A percentile compares a stretch with the other conserved stretches of the same genome.
Evolutionary conservation across 30 jellyfish, hydroid and myxozoan species (phyloP).

Genomic region (Haliclystus octoradiatus): DNA sequence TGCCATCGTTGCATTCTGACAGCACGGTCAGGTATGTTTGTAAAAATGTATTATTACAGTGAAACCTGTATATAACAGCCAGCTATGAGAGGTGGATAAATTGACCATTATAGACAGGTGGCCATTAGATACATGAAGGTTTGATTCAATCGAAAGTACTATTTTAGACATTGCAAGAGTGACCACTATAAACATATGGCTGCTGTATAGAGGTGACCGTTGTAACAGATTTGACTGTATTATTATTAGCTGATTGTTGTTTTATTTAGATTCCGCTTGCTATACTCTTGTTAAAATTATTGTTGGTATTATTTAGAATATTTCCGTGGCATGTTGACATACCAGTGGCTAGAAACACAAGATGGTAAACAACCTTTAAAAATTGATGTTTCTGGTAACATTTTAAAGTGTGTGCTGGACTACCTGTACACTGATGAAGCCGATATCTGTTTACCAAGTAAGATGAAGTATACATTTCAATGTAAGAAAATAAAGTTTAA

Average conservation of each 20-base stretch:
- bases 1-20: neutral
- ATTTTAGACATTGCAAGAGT: too few relatives aligned
- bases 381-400: conserved; percentile 42
- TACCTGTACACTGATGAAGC: conserved; percentile 62
- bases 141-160: too few relatives aligned
- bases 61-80: neutral
- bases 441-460: neutral
- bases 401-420: conserved; percentile 36
- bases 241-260: too few relatives aligned
- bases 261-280: too few relatives aligned
- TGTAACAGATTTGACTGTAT: neutral
- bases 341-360: conserved; percentile 1
- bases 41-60: neutral
- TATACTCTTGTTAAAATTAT: too few relatives aligned
- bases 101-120: too few relatives aligned
- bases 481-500: too few relatives aligned
- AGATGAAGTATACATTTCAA: too few relatives aligned
- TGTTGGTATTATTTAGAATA: neutral
- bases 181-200: too few relatives aligned
- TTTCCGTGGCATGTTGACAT: neutral
- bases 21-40: neutral
- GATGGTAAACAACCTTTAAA: conserved; percentile 10
- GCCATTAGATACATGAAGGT: too few relatives aligned
- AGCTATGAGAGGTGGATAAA: neutral
- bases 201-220: neutral